A percentile compares a stretch with the other conserved stretches of the same genome.
These are phyloP conservation scores for Pseudococcus jackbeardsleyi DNA, from an alignment of 2,888 invertebrate species.

Conservation along the genomic window DNA sequence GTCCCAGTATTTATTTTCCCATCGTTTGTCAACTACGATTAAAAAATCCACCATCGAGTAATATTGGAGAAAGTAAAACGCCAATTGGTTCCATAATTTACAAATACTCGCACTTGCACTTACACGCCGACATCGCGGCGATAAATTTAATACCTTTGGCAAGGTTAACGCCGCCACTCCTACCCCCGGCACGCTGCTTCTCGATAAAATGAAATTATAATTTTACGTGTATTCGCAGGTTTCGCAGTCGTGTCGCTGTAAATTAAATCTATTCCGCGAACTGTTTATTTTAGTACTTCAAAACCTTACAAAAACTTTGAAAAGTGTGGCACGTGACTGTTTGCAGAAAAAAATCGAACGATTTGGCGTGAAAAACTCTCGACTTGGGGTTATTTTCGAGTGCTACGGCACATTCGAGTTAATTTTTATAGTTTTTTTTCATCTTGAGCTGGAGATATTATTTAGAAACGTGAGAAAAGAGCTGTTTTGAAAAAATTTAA, in stretches of 20 bases:
- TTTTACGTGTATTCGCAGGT: background rate
- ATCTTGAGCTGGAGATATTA: too few relatives aligned
- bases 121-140: too few relatives aligned
- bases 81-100: background rate
- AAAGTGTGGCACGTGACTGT: background rate
- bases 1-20: conserved; percentile 21
- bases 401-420: too few relatives aligned
- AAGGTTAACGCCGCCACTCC: background rate
- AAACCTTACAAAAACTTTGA: background rate
- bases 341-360: background rate
- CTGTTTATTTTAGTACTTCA: background rate
- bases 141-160: background rate
- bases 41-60: background rate
- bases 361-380: background rate
- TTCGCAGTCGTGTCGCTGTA: background rate
- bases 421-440: too few relatives aligned
- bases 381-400: too few relatives aligned
- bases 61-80: background rate
- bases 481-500: too few relatives aligned
- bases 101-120: background rate
- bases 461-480: too few relatives aligned
- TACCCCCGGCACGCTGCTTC: background rate
- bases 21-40: conserved; percentile 16
- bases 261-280: background rate
- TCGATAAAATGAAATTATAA: background rate